Evolutionary conservation across 1,140 invertebrate species (phyloP).

Genomic region (Neuroterus valhalla): DNA sequence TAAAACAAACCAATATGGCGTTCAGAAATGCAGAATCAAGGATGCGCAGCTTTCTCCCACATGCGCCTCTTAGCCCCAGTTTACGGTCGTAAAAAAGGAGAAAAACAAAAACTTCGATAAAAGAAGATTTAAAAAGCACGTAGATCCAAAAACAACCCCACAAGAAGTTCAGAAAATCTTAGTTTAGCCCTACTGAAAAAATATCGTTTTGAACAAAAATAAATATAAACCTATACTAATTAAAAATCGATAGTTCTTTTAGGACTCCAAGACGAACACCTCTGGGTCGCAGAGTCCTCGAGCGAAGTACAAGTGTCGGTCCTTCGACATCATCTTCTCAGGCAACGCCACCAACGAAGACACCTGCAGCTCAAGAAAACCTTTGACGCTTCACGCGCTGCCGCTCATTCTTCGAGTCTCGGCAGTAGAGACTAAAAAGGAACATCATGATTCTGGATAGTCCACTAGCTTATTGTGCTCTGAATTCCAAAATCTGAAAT

Average conservation of each 20-base stretch:
- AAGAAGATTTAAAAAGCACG: no score
- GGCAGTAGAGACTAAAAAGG: conserved; percentile 51
- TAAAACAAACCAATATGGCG: no score
- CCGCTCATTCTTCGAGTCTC: conserved; percentile 71
- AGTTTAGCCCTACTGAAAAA: background rate
- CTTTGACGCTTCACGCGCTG: conserved; percentile 73
- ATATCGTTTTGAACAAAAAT: background rate
- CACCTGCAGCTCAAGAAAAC: conserved; percentile 64
- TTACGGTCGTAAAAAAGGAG: no score
- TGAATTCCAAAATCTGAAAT: conserved; percentile 5
- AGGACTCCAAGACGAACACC: conserved; percentile 68
- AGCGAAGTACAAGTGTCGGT: conserved; percentile 69
- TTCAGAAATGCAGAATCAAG: no score
- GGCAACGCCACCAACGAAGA: conserved; percentile 53
- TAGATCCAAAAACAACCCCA: no score
- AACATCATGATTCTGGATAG: background rate
- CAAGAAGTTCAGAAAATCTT: no score
- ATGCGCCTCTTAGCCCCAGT: no score
- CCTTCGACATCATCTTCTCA: conserved; percentile 54
- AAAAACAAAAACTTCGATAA: no score
- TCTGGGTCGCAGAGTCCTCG: conserved; percentile 47
- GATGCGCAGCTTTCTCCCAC: no score
- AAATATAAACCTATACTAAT: conserved; percentile 11
- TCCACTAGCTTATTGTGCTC: background rate
- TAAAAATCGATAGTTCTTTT: conserved; percentile 63